These are phyloP conservation scores for Crotophaga sulcirostris DNA, from an alignment of 2,113 vertebrate genomes.

Conservation along the genomic window DNA sequence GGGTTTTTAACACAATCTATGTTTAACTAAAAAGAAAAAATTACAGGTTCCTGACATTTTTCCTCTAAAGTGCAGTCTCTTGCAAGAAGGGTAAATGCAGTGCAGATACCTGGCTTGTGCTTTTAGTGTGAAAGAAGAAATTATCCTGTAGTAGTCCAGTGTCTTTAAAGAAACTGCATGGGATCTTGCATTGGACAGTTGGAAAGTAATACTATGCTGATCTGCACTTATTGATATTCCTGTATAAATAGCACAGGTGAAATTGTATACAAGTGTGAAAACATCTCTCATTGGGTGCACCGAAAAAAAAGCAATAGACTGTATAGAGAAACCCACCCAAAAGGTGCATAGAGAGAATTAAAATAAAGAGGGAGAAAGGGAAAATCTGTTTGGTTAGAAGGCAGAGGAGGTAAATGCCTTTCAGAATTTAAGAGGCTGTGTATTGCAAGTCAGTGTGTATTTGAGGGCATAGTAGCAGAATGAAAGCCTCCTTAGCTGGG, in stretches of 20 bases:
- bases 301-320: not conserved
- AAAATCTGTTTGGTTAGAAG: not conserved
- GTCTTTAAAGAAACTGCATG: not conserved
- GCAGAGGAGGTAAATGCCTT: not conserved
- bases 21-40: not conserved
- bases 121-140: not conserved
- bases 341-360: not conserved
- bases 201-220: not conserved
- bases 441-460: not conserved
- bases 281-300: not conserved
- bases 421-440: not conserved
- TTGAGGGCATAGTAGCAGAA: not conserved
- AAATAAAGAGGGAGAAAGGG: not conserved
- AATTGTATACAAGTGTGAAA: not conserved
- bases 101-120: not conserved
- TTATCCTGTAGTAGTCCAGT: not conserved
- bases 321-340: not conserved
- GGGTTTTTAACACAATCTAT: not conserved
- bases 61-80: not conserved
- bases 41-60: not conserved
- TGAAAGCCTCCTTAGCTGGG: not conserved
- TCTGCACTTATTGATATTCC: not conserved
- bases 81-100: not conserved
- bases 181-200: not conserved
- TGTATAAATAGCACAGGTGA: not conserved